Evolutionary conservation across 1,140 invertebrate species (phyloP).

Genomic region (Drosophila bocqueti): DNA sequence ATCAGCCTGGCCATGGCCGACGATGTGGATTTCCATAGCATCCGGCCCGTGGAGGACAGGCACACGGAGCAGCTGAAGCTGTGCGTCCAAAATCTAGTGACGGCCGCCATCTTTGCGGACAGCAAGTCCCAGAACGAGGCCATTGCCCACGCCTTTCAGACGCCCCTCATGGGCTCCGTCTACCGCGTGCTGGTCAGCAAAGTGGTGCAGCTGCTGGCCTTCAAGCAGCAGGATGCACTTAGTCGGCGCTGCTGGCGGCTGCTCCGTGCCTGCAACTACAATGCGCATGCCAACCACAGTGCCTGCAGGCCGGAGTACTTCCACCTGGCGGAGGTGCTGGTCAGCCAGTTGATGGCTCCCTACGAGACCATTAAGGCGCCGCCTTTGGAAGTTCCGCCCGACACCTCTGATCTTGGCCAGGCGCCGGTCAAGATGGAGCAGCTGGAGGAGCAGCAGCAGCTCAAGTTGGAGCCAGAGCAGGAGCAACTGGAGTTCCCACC

Average conservation of each 20-base stretch:
- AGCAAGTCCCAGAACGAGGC: slow-evolving; percentile 47
- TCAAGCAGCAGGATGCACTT: slow-evolving; percentile 67
- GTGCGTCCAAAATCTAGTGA: slow-evolving; percentile 69
- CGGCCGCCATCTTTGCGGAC: slow-evolving; percentile 65
- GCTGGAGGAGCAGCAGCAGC: slow-evolving; percentile 34
- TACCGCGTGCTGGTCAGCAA: slow-evolving; percentile 73
- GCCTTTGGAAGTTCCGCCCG: not conserved
- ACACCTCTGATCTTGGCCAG: not conserved
- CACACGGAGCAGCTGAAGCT: slow-evolving; percentile 61
- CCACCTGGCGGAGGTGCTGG: slow-evolving; percentile 75
- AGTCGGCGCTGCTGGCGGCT: slow-evolving; percentile 75
- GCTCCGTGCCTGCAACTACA: slow-evolving; percentile 67
- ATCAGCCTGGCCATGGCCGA: slow-evolving; percentile 47
- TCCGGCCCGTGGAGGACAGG: slow-evolving; percentile 71
- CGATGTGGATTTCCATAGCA: slow-evolving; percentile 62
- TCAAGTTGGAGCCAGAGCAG: slow-evolving; percentile 51
- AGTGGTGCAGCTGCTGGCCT: slow-evolving; percentile 73
- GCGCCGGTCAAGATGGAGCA: slow-evolving; percentile 63
- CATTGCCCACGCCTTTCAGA: slow-evolving; percentile 56
- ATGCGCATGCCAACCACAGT: slow-evolving; percentile 64
- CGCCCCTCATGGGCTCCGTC: slow-evolving; percentile 73
- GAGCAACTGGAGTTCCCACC: slow-evolving; percentile 38
- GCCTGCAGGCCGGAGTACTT: slow-evolving; percentile 71
- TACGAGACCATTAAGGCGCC: slow-evolving; percentile 74
- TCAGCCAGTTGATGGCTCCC: slow-evolving; percentile 76